Evolutionary conservation across 2,113 vertebrate species (phyloP).

Genomic region (Accipiter cooperii): DNA sequence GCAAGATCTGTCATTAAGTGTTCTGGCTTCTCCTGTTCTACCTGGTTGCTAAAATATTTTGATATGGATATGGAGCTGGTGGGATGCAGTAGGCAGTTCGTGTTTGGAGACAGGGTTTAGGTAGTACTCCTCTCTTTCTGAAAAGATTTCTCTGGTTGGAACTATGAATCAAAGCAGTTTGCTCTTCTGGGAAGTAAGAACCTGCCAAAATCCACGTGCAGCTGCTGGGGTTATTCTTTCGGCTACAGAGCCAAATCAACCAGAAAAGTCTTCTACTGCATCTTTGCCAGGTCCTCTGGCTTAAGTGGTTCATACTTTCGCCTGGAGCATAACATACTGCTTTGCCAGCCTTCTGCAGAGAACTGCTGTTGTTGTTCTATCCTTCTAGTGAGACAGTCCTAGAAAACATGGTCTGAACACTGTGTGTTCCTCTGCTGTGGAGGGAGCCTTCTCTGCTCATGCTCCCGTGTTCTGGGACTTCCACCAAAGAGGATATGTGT

Average conservation of each 20-base stretch:
- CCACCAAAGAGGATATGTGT: not conserved
- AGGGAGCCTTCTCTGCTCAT: not conserved
- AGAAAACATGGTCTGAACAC: not conserved
- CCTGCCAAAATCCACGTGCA: not conserved
- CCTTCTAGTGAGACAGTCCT: not conserved
- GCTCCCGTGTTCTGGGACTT: not conserved
- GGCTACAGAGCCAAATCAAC: not conserved
- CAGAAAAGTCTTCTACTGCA: not conserved
- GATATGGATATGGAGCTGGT: not conserved
- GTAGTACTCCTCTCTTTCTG: not conserved
- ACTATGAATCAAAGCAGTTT: not conserved
- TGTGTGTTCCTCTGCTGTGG: not conserved
- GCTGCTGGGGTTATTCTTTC: not conserved
- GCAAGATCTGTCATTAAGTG: not conserved
- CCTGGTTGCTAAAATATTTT: not conserved
- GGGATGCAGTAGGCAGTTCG: not conserved
- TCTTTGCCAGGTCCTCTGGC: conserved; percentile 19
- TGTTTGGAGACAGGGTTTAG: not conserved
- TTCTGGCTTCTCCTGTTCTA: not conserved
- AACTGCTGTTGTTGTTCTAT: not conserved
- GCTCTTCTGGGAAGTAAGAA: not conserved
- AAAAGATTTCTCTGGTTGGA: not conserved
- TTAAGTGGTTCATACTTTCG: not conserved
- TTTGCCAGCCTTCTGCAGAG: not conserved
- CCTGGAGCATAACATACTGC: not conserved